These are phyloP conservation scores for Ophion ventricosus DNA, from an alignment of 2,888 invertebrate species.

Conservation along the genomic window DNA sequence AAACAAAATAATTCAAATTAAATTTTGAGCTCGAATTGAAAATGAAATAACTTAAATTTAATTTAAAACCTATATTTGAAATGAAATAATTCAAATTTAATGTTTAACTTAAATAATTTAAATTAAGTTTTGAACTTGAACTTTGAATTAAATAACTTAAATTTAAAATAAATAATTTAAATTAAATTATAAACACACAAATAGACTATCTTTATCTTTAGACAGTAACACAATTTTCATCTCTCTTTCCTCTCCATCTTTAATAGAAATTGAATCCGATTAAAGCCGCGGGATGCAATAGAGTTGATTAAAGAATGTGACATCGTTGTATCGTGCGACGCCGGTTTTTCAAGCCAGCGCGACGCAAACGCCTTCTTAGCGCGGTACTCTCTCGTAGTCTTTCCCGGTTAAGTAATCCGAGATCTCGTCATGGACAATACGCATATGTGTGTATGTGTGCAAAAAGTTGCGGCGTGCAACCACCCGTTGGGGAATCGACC, in stretches of 20 bases:
- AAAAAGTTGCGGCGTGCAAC: conserved; percentile 72
- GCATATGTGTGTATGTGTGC: conserved; percentile 9
- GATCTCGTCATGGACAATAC: conserved; percentile 64
- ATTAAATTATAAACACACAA: not conserved
- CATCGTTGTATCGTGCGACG: conserved; percentile 8
- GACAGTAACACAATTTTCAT: not conserved
- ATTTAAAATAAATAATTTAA: no score
- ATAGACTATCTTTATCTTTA: not conserved
- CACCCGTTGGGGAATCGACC: conserved; percentile 79
- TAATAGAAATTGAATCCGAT: not conserved
- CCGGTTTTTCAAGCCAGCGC: conserved; percentile 48
- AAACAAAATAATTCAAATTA: no score
- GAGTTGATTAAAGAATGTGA: conserved; percentile 32
- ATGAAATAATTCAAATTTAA: no score
- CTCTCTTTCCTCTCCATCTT: not conserved
- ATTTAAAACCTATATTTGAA: no score
- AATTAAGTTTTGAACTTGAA: no score
- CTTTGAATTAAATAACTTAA: no score
- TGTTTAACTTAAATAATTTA: no score
- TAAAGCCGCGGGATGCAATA: not conserved
- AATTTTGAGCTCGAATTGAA: no score
- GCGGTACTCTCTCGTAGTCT: conserved; percentile 39
- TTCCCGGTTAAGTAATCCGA: conserved; percentile 74
- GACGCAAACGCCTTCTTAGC: conserved; percentile 47
- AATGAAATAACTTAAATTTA: no score